Percentiles rank a stretch among this genome's conserved stretches.
Conservation (phyloP, 2,113 vertebrate species). For the Notechis scutatus region DNA sequence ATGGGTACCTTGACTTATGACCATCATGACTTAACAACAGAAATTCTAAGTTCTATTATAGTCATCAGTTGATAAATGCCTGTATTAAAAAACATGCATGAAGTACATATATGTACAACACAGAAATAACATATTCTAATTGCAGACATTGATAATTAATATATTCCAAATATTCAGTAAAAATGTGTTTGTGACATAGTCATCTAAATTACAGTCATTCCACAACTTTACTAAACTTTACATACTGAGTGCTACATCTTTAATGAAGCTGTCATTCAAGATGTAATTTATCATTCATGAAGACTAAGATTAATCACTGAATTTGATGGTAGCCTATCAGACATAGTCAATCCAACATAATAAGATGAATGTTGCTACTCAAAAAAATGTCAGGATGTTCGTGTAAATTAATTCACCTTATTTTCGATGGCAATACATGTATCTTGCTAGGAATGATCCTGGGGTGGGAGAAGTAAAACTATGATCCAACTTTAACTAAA, state of each 20-base stretch:
- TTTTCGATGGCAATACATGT: background rate
- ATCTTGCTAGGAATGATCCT: background rate
- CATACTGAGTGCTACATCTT: background rate
- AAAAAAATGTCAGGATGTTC: background rate
- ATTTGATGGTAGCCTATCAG: background rate
- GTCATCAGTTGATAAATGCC: background rate
- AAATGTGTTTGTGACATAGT: background rate
- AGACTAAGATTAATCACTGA: conserved; percentile 11
- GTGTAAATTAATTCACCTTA: conserved; percentile 5
- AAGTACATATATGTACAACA: background rate
- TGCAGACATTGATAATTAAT: background rate
- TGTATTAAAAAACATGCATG: background rate
- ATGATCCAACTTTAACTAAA: background rate
- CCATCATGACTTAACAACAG: background rate
- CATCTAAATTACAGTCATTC: conserved; percentile 3
- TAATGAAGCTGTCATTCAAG: conserved; percentile 9
- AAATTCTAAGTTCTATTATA: background rate
- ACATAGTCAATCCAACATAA: background rate
- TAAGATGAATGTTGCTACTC: background rate
- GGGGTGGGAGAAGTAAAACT: background rate
- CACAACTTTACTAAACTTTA: conserved; percentile 1
- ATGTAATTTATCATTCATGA: background rate
- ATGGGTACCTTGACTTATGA: background rate
- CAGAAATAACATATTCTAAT: background rate
- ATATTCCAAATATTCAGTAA: background rate